These are phyloP conservation scores for Andrena bicolor DNA, from an alignment of 2,888 invertebrate species.

Conservation along the genomic window DNA sequence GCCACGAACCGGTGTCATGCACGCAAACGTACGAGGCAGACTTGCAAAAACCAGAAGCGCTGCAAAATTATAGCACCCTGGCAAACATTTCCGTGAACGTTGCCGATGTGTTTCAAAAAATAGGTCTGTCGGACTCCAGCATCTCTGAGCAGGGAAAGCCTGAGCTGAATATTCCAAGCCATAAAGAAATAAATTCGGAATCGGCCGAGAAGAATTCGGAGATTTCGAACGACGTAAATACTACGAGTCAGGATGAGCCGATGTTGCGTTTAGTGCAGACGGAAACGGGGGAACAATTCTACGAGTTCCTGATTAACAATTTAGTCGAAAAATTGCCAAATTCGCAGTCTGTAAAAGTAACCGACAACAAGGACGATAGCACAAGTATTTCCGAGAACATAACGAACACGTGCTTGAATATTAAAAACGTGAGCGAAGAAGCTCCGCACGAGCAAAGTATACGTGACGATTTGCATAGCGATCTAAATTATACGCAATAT, in stretches of 20 bases:
- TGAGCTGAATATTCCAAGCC: constrained; percentile 25
- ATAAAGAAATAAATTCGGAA: constrained; percentile 23
- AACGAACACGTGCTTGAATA: background rate
- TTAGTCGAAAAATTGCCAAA: constrained; percentile 69
- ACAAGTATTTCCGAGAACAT: constrained; percentile 26
- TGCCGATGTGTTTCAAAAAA: constrained; percentile 51
- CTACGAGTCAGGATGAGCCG: constrained; percentile 64
- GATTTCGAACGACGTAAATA: constrained; percentile 23
- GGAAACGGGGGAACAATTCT: constrained; percentile 79
- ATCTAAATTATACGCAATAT: constrained; percentile 60
- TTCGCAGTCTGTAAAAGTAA: constrained; percentile 23
- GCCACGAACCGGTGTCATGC: constrained; percentile 6
- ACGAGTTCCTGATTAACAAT: constrained; percentile 78
- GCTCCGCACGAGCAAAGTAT: constrained; percentile 42
- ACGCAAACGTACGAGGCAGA: constrained; percentile 27
- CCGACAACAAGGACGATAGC: constrained; percentile 38
- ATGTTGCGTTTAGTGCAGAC: constrained; percentile 76
- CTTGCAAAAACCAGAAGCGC: constrained; percentile 33
- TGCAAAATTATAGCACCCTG: constrained; percentile 26
- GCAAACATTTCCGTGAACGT: constrained; percentile 40
- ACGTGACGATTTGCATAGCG: constrained; percentile 48
- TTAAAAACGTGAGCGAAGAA: constrained; percentile 27
- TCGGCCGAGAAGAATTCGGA: constrained; percentile 17
- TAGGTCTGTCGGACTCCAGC: constrained; percentile 44
- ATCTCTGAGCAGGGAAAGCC: constrained; percentile 30